Base-by-base conservation (phyloP, 2,888 invertebrate genomes). In the Sarcophaga subvicina region DNA sequence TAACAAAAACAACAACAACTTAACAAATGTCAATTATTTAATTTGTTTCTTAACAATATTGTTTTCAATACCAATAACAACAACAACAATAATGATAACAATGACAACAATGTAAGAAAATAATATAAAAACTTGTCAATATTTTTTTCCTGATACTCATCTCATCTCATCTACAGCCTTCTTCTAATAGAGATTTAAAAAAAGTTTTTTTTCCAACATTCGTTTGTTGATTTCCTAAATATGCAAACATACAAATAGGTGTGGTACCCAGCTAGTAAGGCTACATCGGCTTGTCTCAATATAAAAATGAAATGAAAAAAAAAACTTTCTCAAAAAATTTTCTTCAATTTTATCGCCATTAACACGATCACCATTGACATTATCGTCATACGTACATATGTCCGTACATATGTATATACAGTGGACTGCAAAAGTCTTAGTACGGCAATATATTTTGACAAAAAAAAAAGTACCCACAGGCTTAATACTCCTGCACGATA, bases 211-310 rank as follows among this genome's bases (percentile, higher is more conserved):
- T 3, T 4, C 22, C 37, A 11, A 20, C 64, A 27, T 73, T 69
- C 75, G 22, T 8, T 73, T 62, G 69, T 83, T 79, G 72, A 72
- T 86, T 86, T 86, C 79, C 75, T 85, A 85, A 85, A 85, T 83
- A 86, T 60, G 69, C 80, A 80, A 86, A 86, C 86, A 77, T 86
- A 80, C 83, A 77, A 86, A 80, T 77, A 86, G 86, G 86, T 83
- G 80, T 80, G 86, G 83, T 69, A 80, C 67, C 60, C 27, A 45
- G 20, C 37, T n/a, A 17, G n/a, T 37, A 37, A 10, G 2, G 10
- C 37, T 37, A 2, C 37, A 37, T 2, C 37, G 37, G 10, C 37
- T 37, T 37, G 37, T 37, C 37, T 37, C 10, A 8, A 37, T 10
- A 37, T 37, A 37, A 37, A 37, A 37, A 37, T 37, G 2, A 10